Base-by-base conservation (phyloP, 2,113 vertebrate genomes). In the Numenius arquata region DNA sequence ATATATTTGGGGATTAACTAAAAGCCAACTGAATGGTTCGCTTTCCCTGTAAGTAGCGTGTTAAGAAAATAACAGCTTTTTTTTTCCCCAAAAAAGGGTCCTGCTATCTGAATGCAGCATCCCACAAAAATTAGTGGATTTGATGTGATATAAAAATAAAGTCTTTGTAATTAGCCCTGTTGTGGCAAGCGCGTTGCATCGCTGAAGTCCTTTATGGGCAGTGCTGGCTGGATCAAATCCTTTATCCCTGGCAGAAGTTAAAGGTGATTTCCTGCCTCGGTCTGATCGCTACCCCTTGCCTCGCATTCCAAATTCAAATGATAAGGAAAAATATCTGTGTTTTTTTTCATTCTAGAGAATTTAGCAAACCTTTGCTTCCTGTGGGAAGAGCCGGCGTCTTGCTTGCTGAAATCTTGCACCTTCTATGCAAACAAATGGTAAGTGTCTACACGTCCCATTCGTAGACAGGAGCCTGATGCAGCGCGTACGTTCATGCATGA, bases 401-500 rank as follows among this genome's bases (percentile, higher is more conserved):
- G 98, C 98, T 99, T 97, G 99, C 99, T 98, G 98, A 99, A 99
- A 99, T 99, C 98, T 98, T 99, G 98, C 99, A 99, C 99, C 99
- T 99, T 99, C 99, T 99, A 99, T 99, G 99, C 99, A 99, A 99
- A 99, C 99, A 99, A 98, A 99, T 99, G 99, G 99, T 99, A 94
- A 98, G 99, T 93, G 43, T 8, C 70, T 5, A 3, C 8, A 22
- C 2, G 16, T 5, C 1, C 11, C 0, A 4, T 4, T 68, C 12
- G 5, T 12, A n/a, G 62, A 5, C 18, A 3, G 52, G 75, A 87
- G 29, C 85, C 63, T 62, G 59, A 38, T 45, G 90, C 73, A 83
- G 43, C 2, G 8, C 34, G 40, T 17, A 6, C 29, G 3, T n/a
- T 15, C 72, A 3, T 65, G 73, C 43, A n/a, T 47, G 83, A 97